Evolutionary conservation across 2,113 vertebrate species (phyloP).

Genomic region (Pomatostomus ruficeps): DNA sequence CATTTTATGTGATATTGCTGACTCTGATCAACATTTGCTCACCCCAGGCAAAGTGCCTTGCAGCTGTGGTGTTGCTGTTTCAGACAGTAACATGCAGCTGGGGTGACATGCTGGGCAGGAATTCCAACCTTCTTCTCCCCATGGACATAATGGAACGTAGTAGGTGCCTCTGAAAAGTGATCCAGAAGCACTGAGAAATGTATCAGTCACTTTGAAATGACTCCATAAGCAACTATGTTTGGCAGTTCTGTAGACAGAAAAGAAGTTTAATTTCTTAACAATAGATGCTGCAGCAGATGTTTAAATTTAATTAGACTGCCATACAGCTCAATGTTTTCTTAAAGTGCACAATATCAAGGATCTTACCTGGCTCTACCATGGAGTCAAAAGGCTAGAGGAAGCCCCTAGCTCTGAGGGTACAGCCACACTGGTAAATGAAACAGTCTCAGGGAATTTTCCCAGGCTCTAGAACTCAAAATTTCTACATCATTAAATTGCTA

Average conservation of each 20-base stretch:
- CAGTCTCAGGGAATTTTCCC: neutral
- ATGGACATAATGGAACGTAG: neutral
- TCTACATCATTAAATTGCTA: conserved; percentile 17
- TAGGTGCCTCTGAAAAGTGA: neutral
- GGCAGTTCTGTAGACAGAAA: neutral
- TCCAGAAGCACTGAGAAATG: neutral
- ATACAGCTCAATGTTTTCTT: neutral
- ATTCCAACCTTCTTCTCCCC: neutral
- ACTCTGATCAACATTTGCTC: neutral
- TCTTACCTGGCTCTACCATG: neutral
- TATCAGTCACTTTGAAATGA: neutral
- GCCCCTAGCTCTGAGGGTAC: neutral
- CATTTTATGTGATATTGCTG: neutral
- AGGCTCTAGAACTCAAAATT: conserved; percentile 6
- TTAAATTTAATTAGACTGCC: neutral
- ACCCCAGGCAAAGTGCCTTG: neutral
- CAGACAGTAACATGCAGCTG: neutral
- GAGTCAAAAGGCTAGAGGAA: neutral
- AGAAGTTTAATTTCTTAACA: neutral
- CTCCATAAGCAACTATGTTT: neutral
- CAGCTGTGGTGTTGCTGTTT: neutral
- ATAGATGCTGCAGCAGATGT: neutral
- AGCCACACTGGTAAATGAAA: neutral
- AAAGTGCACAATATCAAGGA: neutral
- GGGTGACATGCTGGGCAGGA: neutral